Evolutionary conservation across 1,140 invertebrate genomes (phyloP).

Genomic region (Drosophila repleta): DNA sequence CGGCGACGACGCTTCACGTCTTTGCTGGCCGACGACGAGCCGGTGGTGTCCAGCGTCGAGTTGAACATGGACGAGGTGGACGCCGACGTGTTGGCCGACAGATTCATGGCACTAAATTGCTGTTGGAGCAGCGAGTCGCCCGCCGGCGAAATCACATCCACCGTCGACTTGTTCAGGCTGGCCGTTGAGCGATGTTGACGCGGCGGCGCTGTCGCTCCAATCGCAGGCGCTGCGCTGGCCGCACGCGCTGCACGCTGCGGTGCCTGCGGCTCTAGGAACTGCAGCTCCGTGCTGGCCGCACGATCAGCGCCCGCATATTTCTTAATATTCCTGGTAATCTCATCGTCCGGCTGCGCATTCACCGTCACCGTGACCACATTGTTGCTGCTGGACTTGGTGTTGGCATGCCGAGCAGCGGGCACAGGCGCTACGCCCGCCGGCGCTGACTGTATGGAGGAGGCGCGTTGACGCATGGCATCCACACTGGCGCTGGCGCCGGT

Average conservation of each 20-base stretch:
- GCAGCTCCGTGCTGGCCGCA: constrained; percentile 64
- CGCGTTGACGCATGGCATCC: constrained; percentile 85
- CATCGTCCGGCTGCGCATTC: constrained; percentile 61
- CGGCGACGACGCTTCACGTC: constrained; percentile 86
- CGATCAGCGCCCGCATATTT: constrained; percentile 59
- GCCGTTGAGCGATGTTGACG: constrained; percentile 67
- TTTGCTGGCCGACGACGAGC: constrained; percentile 78
- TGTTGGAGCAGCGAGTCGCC: constrained; percentile 66
- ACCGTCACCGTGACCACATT: constrained; percentile 58
- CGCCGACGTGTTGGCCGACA: constrained; percentile 70
- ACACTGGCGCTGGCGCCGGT: constrained; percentile 33
- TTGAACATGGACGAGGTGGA: constrained; percentile 66
- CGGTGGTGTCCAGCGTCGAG: constrained; percentile 66
- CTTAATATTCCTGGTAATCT: constrained; percentile 58
- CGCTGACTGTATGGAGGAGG: constrained; percentile 88
- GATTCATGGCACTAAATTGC: constrained; percentile 81
- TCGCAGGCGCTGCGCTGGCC: constrained; percentile 70
- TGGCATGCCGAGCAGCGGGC: constrained; percentile 40
- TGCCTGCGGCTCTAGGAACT: constrained; percentile 69
- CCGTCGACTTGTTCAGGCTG: constrained; percentile 57
- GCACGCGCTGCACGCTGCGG: constrained; percentile 62
- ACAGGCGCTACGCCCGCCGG: constrained; percentile 85
- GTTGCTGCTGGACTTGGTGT: constrained; percentile 32
- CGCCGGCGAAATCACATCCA: constrained; percentile 56
- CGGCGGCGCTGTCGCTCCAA: constrained; percentile 67